phyloP scores from a whole-genome alignment of 1,140 invertebrate genomes.

The Drosophila subobscura region DNA sequence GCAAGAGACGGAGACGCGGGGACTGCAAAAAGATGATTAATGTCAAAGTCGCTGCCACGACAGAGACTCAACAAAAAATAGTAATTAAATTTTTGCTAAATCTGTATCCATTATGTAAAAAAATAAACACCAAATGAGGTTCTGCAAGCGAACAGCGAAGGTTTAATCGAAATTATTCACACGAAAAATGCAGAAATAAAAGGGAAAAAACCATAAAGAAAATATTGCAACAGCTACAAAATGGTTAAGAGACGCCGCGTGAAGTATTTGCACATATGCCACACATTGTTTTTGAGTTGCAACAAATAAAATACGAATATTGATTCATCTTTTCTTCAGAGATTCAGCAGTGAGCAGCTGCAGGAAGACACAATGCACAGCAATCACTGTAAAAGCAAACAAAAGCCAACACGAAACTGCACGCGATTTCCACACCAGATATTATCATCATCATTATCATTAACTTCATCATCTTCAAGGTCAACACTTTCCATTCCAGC shows the following conservation, averaged over 20 bases:
- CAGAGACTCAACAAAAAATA: conserved; percentile 17
- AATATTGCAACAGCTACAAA: conserved; percentile 30
- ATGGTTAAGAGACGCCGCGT: conserved; percentile 36
- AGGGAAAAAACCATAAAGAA: conserved; percentile 26
- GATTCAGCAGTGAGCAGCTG: too few relatives aligned
- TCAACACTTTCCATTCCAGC: conserved; percentile 37
- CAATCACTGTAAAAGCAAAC: conserved; percentile 4
- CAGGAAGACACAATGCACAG: too few relatives aligned
- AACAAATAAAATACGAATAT: not conserved
- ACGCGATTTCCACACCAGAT: conserved; percentile 14
- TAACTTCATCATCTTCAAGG: conserved; percentile 16
- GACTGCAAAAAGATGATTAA: conserved; percentile 27
- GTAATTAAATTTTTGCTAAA: conserved; percentile 47
- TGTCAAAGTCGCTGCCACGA: conserved; percentile 32
- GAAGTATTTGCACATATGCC: conserved; percentile 44
- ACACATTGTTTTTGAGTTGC: conserved; percentile 7
- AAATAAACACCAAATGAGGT: conserved; percentile 17
- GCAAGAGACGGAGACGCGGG: not conserved
- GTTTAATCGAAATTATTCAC: conserved; percentile 61
- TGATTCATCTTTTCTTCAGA: too few relatives aligned
- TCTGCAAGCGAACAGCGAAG: conserved; percentile 24
- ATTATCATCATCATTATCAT: conserved; percentile 7
- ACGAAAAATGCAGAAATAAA: conserved; percentile 38
- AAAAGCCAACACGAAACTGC: conserved; percentile 27
- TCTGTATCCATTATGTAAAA: conserved; percentile 45